Evolutionary conservation across 2,113 vertebrate genomes (phyloP), one percentile per base, ranked within the genome.

Genomic region (Pongo pygmaeus): DNA sequence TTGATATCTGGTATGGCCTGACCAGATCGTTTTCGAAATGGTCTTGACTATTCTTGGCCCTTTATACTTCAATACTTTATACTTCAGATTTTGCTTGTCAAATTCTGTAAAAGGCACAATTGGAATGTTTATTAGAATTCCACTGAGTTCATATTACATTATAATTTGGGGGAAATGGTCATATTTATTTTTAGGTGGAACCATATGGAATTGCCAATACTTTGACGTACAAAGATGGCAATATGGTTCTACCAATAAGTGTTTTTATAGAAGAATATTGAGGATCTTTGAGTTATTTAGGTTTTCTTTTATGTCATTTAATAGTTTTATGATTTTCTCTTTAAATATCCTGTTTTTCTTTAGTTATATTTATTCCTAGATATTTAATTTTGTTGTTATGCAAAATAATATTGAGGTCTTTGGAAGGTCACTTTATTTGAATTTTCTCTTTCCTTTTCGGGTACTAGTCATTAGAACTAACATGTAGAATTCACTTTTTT

Each of bases 161-260:
- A 35, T 92, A 83, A 48, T 87, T 61, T 30, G 25, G 46, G 91
- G 13, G 3, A 84, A 88, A 78, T 1, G 40, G 8, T 61, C 40
- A 6, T 77, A 52, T 93, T 94, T 95, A 59, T 74, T 94, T 96
- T 94, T 94, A 77, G 46, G 8, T 74, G 48, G 27, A 92, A 97
- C 52, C 40, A 59, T 80, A 72, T 67, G 48, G 38, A 35, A 94
- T 46, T 94, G 55, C 9, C 55, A 89, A 61, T 80, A 94, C 92
- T 95, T 91, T 61, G 20, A 72, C 64, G 14, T 67, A 38, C 16
- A 90, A 35, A 94, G 90, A 38, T 59, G 48, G 25, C 23, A 77
- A 52, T 55, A 81, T 75, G 25, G 74, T 85, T 89, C 55, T 43
- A 91, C 23, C 27, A 50, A 43, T 78, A 46, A 77, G 17, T 30